Percentiles rank a stretch among this genome's conserved stretches.
These are phyloP conservation scores for Notechis scutatus DNA, from an alignment of 2,113 vertebrate species.

Conservation along the genomic window DNA sequence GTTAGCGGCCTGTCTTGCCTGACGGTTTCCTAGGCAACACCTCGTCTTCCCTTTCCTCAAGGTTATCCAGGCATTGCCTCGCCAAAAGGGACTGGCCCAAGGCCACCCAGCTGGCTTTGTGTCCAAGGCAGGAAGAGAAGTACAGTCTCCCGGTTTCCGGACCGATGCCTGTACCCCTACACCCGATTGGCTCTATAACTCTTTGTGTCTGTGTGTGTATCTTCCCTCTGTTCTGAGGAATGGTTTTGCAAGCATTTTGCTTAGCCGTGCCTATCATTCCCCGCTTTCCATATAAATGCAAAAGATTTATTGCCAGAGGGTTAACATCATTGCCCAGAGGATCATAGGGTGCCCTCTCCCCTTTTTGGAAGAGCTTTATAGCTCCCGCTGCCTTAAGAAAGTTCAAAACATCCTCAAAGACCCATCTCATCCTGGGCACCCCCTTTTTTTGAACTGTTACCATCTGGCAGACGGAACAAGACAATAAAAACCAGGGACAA, in stretches of 20 bases:
- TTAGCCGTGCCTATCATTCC: not conserved
- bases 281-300: not conserved
- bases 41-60: too few species aligned
- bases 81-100: not conserved
- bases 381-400: too few species aligned
- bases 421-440: too few species aligned
- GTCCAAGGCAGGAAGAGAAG: not conserved
- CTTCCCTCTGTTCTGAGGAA: not conserved
- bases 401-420: too few species aligned
- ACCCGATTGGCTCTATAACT: not conserved
- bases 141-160: not conserved
- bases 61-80: not conserved
- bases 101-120: too few species aligned
- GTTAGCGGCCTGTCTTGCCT: not conserved
- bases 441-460: too few species aligned
- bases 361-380: too few species aligned
- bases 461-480: too few species aligned
- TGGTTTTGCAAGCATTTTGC: not conserved
- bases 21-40: not conserved
- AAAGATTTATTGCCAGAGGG: not conserved
- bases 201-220: not conserved
- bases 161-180: not conserved
- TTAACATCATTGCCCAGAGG: not conserved
- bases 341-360: too few species aligned
- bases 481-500: too few species aligned